Base-by-base conservation (phyloP, 2,888 invertebrate species). In the Ochropacha duplaris region DNA sequence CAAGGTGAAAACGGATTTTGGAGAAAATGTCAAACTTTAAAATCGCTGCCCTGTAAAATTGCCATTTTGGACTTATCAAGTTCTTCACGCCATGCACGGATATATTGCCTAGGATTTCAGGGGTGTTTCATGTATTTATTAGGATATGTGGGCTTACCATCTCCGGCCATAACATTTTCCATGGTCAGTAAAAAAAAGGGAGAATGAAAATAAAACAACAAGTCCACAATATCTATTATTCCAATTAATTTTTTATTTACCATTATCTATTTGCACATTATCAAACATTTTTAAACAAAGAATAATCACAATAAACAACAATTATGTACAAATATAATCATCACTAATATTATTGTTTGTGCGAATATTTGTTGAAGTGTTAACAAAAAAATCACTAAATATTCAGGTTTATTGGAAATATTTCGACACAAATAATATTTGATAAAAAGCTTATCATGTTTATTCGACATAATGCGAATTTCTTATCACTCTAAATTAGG, bases 171-270 rank as follows among this genome's bases (percentile, higher is more conserved):
- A n/a, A n/a, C 24, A 24, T 24, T 24, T 24, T 24, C 24, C 2
- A 4, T 24, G n/a, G n/a, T 24, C 1, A 12, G 12, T 12, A 31
- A 31, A 31, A 14, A 4, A 12, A 4, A n/a, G 36, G 36, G 4
- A n/a, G 36, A n/a, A n/a, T 36, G 9, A 50, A 76, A 84, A 78
- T 81, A 79, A 87, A 83, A 83, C 81, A 75, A 72, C 59, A 6
- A 49, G 49, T 75, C 62, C 81, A 86, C 80, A 83, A 79, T 86
- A 82, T 84, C 87, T 88, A 87, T 82, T 78, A 78, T 80, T 84
- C 75, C 74, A 82, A 79, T 88, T 79, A 81, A 12, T 78, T 77
- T 77, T 69, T 79, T 75, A 83, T 82, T 82, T 85, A 82, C 76
- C 73, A 73, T 75, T 74, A 73, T 69, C 70, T 76, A 80, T 82